phyloP scores from a whole-genome alignment of 2,797 vertebrate genomes.

The Sciurus carolinensis region DNA sequence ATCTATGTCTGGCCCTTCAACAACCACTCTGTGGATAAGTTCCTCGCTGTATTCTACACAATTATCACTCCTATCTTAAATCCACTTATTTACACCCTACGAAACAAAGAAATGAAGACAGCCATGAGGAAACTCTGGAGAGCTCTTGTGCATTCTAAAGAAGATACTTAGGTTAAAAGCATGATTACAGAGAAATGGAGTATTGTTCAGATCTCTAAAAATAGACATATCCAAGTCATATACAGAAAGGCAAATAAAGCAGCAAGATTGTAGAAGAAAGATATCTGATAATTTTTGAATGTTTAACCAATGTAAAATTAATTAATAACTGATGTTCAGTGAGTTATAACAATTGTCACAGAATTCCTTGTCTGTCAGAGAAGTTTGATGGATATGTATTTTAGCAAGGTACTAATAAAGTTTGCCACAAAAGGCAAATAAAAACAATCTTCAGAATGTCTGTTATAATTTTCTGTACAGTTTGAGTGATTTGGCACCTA shows the following conservation, averaged over 20 bases:
- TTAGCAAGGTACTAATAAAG: background rate
- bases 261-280: background rate
- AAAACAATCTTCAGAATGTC: background rate
- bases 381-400: background rate
- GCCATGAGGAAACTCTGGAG: conserved; percentile 21
- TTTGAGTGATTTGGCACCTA: background rate
- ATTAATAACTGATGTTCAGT: background rate
- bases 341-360: background rate
- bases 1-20: conserved; percentile 30
- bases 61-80: conserved; percentile 37
- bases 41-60: conserved; percentile 52
- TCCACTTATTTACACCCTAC: conserved; percentile 59
- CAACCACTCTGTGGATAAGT: conserved; percentile 50
- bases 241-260: background rate
- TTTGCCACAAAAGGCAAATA: background rate
- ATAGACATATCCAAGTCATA: background rate
- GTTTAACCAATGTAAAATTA: background rate
- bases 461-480: background rate
- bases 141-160: background rate
- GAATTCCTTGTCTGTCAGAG: background rate
- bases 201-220: background rate
- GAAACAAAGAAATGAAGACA: conserved; percentile 62
- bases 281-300: background rate
- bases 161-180: background rate
- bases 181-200: background rate